Conservation (phyloP, 2,888 invertebrate genomes). For the Stenurella melanura region DNA sequence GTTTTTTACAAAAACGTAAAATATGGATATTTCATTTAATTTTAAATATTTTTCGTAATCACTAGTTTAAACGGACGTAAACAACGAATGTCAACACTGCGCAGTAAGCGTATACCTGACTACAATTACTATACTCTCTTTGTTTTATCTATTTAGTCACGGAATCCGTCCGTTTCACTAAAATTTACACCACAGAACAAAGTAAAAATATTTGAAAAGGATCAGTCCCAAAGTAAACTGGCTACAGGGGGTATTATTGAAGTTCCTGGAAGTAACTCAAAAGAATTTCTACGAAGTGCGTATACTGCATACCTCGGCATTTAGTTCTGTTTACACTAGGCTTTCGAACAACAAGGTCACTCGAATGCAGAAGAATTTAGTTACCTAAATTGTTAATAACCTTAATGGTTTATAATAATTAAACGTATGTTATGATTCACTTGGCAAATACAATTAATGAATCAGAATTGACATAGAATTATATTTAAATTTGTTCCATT, state of each 20-base stretch:
- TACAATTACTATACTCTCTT: neutral
- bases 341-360: constrained; percentile 52
- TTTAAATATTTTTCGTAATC: too few relatives aligned
- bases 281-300: constrained; percentile 32
- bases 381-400: constrained; percentile 34
- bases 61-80: neutral
- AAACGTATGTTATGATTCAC: constrained; percentile 5
- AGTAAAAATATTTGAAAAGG: constrained; percentile 14
- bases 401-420: constrained; percentile 21
- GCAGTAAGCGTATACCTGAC: neutral
- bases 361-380: constrained; percentile 48
- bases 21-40: too few relatives aligned
- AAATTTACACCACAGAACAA: neutral
- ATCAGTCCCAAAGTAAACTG: constrained; percentile 1
- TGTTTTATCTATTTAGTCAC: neutral
- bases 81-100: neutral
- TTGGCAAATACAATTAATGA: constrained; percentile 24
- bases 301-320: constrained; percentile 47
- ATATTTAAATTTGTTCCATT: neutral
- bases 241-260: constrained; percentile 26
- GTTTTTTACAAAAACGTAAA: too few relatives aligned
- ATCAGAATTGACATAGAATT: constrained; percentile 5
- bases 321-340: constrained; percentile 52
- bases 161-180: neutral
- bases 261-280: constrained; percentile 21